A percentile compares a stretch with the other conserved stretches of the same genome.
Conservation (phyloP, 30 jellyfish, hydroid and myxozoan genomes). For the Nemopilema nomurai region DNA sequence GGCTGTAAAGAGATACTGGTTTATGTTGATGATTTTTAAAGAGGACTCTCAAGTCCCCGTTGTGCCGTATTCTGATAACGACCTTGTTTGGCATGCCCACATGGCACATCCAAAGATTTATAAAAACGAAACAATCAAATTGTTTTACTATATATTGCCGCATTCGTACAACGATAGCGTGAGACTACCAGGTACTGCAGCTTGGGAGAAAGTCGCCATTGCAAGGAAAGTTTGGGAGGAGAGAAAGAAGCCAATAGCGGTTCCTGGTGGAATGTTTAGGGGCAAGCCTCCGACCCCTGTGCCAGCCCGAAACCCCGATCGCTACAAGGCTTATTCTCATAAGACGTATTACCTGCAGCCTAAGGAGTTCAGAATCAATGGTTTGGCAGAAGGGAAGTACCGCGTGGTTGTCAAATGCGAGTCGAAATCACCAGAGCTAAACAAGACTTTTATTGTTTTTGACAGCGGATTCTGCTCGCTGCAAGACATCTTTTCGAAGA, state of each 20-base stretch:
- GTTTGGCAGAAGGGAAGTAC: slow-evolving; percentile 29
- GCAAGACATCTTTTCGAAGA: not conserved
- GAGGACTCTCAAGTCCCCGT: slow-evolving; percentile 72
- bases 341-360: slow-evolving; percentile 54
- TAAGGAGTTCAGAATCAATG: slow-evolving; percentile 37
- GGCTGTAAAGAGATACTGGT: slow-evolving; percentile 80
- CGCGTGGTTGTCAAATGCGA: slow-evolving; percentile 48
- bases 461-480: slow-evolving; percentile 35
- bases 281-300: slow-evolving; percentile 81
- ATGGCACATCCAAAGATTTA: slow-evolving; percentile 68
- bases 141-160: slow-evolving; percentile 67
- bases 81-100: slow-evolving; percentile 91
- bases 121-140: slow-evolving; percentile 53
- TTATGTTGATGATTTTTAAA: slow-evolving; percentile 64
- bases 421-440: slow-evolving; percentile 28
- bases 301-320: slow-evolving; percentile 47
- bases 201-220: slow-evolving; percentile 48
- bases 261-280: slow-evolving; percentile 93
- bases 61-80: slow-evolving; percentile 91
- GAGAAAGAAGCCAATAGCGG: slow-evolving; percentile 66
- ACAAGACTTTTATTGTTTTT: slow-evolving; percentile 34
- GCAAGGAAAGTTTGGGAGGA: slow-evolving; percentile 72
- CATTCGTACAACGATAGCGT: slow-evolving; percentile 73
- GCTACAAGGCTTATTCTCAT: slow-evolving; percentile 41
- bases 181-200: slow-evolving; percentile 75